Evolutionary conservation across 1,140 invertebrate genomes (phyloP).

Genomic region (Drosophila mauritiana): DNA sequence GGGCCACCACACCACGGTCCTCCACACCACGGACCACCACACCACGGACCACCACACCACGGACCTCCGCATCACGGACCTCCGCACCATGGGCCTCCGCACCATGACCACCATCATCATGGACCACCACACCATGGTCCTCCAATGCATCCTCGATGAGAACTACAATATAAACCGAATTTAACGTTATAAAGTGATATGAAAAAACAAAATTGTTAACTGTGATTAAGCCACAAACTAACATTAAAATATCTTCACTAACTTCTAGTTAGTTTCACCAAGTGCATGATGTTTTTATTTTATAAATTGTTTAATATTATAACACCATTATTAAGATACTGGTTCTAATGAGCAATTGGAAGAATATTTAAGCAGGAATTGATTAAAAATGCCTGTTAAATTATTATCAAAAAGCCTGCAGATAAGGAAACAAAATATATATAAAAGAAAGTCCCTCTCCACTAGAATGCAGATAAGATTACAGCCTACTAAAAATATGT

Average conservation of each 20-base stretch:
- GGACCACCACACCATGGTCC: conserved; percentile 31
- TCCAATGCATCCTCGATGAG: conserved; percentile 38
- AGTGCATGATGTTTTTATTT: no score
- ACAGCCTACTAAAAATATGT: not conserved
- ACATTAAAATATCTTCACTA: no score
- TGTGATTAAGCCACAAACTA: not conserved
- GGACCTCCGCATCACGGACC: conserved; percentile 7
- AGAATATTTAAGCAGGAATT: no score
- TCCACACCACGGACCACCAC: conserved; percentile 16
- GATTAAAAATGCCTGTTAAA: no score
- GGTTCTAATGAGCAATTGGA: no score
- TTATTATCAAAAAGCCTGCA: no score
- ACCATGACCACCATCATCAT: not conserved
- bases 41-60: conserved; percentile 8
- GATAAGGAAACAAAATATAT: no score
- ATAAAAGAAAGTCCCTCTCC: no score
- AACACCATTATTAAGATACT: no score
- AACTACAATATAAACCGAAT: not conserved
- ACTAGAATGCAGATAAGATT: no score
- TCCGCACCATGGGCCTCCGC: not conserved
- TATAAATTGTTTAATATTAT: no score
- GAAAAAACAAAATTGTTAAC: not conserved
- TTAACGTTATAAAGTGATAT: not conserved
- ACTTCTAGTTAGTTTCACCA: no score
- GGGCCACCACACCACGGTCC: conserved; percentile 12